A percentile compares a stretch with the other conserved stretches of the same genome.
Conservation (phyloP, 2,113 vertebrate genomes). For the Tamias sibiricus region DNA sequence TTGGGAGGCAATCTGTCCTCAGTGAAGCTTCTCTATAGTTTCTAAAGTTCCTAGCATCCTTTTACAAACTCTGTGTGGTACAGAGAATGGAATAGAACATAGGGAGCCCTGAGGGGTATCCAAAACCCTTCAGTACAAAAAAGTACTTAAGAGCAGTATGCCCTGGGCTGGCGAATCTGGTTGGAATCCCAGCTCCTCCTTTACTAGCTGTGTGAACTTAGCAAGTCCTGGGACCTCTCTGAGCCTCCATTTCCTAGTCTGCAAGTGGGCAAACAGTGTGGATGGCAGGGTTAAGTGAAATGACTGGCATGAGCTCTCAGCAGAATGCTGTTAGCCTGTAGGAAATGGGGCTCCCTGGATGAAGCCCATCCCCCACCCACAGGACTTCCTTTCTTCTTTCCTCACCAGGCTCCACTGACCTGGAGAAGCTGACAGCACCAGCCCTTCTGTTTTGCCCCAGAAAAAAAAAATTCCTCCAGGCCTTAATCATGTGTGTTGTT, state of each 20-base stretch:
- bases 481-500: background rate
- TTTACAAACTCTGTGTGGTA: background rate
- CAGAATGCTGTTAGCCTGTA: rapidly evolving
- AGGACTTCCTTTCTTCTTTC: background rate
- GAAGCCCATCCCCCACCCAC: background rate
- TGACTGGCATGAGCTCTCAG: background rate
- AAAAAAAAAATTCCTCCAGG: slow-evolving; percentile 32
- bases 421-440: background rate
- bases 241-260: background rate
- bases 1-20: too few species aligned
- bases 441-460: background rate
- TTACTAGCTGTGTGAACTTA: background rate
- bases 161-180: background rate
- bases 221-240: background rate
- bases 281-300: background rate
- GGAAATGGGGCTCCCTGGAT: background rate
- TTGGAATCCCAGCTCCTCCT: background rate
- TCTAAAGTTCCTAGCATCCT: background rate
- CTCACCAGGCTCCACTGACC: background rate
- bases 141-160: rapidly evolving
- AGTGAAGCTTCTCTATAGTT: rapidly evolving
- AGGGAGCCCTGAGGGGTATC: background rate
- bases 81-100: background rate
- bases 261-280: background rate
- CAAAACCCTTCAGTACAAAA: background rate